Base-by-base conservation (phyloP, 2,888 invertebrate species). In the Caenorhabditis auriculariae region DNA sequence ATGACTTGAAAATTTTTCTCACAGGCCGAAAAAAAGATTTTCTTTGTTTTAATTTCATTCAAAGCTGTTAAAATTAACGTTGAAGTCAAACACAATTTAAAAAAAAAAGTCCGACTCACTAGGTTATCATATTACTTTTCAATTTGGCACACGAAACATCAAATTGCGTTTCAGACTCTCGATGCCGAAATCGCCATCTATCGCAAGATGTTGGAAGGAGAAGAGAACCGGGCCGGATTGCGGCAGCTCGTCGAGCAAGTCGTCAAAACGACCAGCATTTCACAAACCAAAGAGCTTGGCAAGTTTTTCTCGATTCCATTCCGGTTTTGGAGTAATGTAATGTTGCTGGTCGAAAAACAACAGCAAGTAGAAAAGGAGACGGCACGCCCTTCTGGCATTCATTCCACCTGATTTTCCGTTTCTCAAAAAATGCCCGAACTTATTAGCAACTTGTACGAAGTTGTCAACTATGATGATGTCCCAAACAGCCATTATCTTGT, bases 131-230 rank as follows among this genome's bases (percentile, higher is more conserved):
- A 29, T 15, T 17, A 41, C 35, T 12, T 12, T 12, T 32, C 35
- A 32, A 32, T 12, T 32, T 44, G 29, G 4, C 29, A 28, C n/a
- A n/a, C 17, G 24, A 26, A 7, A 44, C 7, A 51, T 41, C 29
- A 26, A 21, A 26, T 44, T 23, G 32, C 7, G 44, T 44, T 32
- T 7, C 43, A 85, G 55, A 84, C 84, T 19, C 78, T 86, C 56
- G 86, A 85, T 77, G 83, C 85, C 54, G 85, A 85, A 78, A 85
- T 85, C 65, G 84, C 85, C 62, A 86, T 86, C 62, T 85, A 86
- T 82, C 82, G 85, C 63, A 85, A 85, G 70, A 82, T 85, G 77
- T 77, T 85, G 74, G 86, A 85, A 75, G 83, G 84, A 35, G 86
- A 86, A 69, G 86, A 86, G 75, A 84, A 82, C 78, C 83, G 85